Base-by-base conservation (phyloP, 1,140 invertebrate genomes). In the Akabosia matsudoensis region DNA sequence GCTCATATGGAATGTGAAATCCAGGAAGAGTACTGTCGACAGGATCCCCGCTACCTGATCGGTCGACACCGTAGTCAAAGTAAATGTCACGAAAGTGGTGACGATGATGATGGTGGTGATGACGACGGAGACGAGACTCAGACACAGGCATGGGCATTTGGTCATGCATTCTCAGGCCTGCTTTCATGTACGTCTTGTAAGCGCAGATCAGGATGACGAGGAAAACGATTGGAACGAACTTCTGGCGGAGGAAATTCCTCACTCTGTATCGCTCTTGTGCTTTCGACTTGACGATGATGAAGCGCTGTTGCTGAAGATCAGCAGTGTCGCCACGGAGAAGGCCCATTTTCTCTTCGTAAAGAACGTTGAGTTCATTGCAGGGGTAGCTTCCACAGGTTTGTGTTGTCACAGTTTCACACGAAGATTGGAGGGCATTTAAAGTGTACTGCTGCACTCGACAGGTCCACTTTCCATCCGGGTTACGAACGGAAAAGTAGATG, bases 181-280 rank as follows among this genome's bases (percentile, higher is more conserved):
- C 72, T 56, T 77, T 77, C 76, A 77, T 77, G 71, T 77, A 77
- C 24, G 71, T 54, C 52, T 74, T 73, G 71, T 77, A 77, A 2
- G 76, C 76, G 56, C 52, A 77, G 33, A 77, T 74, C 10, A 77
- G 71, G 28, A 77, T 70, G 1, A 77, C 56, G n/a, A 77, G 61
- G 33, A 77, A 77, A 2, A 77, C 54, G 16, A 77, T 70, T 13
- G 76, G 76, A 34, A 77, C 76, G 74, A 77, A 77, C 54, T 77
- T 77, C 64, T 77, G 76, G n/a, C 76, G 18, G 0, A 77, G 56
- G 31, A 77, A 77, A 34, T 45, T 74, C 28, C 76, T 30, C 76
- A 77, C 72, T 26, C 76, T 26, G 71, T 77, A 77, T 33, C 74
- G 73, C 22, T 77, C 76, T 3, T 45, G 33, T 4, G 61, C 54